A percentile compares a stretch with the other conserved stretches of the same genome.
Conservation (phyloP, 1,140 invertebrate species). For the Elymnias hypermnestra region DNA sequence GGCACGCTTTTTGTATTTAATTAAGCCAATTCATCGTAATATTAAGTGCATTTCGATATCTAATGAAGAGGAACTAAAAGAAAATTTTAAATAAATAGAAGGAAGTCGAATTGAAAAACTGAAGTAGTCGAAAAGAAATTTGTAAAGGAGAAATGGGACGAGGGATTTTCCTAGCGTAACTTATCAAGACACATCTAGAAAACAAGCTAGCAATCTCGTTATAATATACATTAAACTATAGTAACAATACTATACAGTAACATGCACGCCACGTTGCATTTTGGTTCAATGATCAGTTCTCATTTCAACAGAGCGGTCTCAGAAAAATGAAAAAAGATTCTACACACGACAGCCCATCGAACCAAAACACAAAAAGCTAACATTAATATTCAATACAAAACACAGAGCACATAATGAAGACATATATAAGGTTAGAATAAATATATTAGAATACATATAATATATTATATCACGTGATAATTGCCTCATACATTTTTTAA, state of each 20-base stretch:
- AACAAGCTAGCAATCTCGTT: conserved; percentile 68
- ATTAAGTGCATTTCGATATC: conserved; percentile 22
- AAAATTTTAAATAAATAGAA: conserved; percentile 27
- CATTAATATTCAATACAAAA: conserved; percentile 71
- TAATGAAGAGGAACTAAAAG: conserved; percentile 26
- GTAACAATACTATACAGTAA: conserved; percentile 69
- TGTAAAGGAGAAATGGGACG: conserved; percentile 54
- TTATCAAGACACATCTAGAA: conserved; percentile 67
- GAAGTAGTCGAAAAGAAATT: conserved; percentile 35
- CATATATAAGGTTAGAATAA: conserved; percentile 70
- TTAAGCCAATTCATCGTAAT: conserved; percentile 50
- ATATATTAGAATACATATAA: conserved; percentile 72
- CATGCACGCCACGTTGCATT: conserved; percentile 71
- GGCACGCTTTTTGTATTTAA: conserved; percentile 19
- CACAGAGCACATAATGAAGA: conserved; percentile 73
- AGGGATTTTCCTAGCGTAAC: conserved; percentile 56
- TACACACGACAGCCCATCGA: conserved; percentile 53
- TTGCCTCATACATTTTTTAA: conserved; percentile 71
- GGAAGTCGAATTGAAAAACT: conserved; percentile 28
- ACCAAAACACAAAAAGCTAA: conserved; percentile 74
- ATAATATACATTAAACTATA: conserved; percentile 62
- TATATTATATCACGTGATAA: conserved; percentile 69
- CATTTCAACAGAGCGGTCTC: conserved; percentile 38
- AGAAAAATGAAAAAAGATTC: conserved; percentile 34
- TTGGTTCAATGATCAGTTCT: conserved; percentile 68